Evolutionary conservation across 2,888 invertebrate genomes (phyloP).

Genomic region (Luperina nickerlii): DNA sequence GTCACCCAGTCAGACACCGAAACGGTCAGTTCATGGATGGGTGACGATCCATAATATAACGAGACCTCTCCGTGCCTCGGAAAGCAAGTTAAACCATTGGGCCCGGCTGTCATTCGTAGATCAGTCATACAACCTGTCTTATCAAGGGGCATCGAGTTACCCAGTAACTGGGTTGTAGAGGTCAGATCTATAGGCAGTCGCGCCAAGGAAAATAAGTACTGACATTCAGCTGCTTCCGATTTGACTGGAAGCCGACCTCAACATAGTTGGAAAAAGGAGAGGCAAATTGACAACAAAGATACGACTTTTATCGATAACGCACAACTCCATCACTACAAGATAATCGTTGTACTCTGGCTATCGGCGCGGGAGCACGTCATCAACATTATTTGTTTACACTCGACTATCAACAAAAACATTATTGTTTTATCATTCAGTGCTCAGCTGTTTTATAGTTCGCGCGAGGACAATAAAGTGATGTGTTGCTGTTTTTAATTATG

Average conservation of each 20-base stretch:
- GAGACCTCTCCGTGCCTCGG: too few species aligned
- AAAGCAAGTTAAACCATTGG: too few species aligned
- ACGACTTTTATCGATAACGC: slow-evolving; percentile 47
- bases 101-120: too few species aligned
- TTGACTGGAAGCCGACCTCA: neutral
- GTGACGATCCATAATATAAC: too few species aligned
- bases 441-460: slow-evolving; percentile 28
- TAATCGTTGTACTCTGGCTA: slow-evolving; percentile 68
- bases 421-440: slow-evolving; percentile 48
- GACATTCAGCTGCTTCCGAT: neutral
- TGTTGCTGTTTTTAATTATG: slow-evolving; percentile 40
- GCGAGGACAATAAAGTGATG: slow-evolving; percentile 31
- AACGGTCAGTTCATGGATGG: too few species aligned
- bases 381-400: slow-evolving; percentile 69
- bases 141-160: too few species aligned
- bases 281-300: neutral
- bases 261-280: neutral
- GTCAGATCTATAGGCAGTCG: too few species aligned
- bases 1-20: too few species aligned
- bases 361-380: slow-evolving; percentile 63
- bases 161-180: too few species aligned
- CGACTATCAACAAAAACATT: slow-evolving; percentile 62
- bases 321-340: slow-evolving; percentile 52
- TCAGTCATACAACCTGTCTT: too few species aligned
- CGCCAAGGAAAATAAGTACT: too few species aligned